These are phyloP conservation scores for Cygnus buccinator DNA, from an alignment of 2,113 vertebrate species.

Conservation along the genomic window DNA sequence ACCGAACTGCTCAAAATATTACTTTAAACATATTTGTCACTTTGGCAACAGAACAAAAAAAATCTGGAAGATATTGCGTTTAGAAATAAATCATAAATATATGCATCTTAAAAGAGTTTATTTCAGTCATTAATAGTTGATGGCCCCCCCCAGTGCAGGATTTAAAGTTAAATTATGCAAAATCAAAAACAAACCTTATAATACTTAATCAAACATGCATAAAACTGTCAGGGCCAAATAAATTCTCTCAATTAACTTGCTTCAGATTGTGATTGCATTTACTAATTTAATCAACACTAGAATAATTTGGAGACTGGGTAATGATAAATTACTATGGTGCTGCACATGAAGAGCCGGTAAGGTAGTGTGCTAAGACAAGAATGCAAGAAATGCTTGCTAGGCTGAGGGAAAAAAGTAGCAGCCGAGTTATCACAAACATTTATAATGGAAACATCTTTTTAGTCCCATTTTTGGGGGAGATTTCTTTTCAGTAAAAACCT, in stretches of 20 bases:
- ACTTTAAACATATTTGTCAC: slow-evolving; percentile 83
- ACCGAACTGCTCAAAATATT: slow-evolving; percentile 70
- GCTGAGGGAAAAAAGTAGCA: neutral
- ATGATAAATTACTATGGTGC: slow-evolving; percentile 64
- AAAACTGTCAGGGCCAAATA: slow-evolving; percentile 90
- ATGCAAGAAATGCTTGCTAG: neutral
- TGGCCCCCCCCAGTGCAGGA: slow-evolving; percentile 74
- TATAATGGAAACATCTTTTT: neutral
- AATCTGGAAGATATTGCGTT: slow-evolving; percentile 57
- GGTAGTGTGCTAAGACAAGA: neutral
- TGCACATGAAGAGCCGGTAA: neutral
- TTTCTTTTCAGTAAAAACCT: neutral
- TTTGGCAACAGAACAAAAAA: slow-evolving; percentile 75
- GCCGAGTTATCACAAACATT: neutral
- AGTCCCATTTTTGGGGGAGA: neutral
- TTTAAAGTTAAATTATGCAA: slow-evolving; percentile 95
- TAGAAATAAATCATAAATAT: slow-evolving; percentile 84
- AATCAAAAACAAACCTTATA: slow-evolving; percentile 93
- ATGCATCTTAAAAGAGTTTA: slow-evolving; percentile 81
- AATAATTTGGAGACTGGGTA: slow-evolving; percentile 76
- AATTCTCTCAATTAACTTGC: slow-evolving; percentile 88
- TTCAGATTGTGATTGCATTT: slow-evolving; percentile 88
- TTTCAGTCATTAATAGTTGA: slow-evolving; percentile 84
- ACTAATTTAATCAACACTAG: slow-evolving; percentile 89
- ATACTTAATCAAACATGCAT: slow-evolving; percentile 94